Evolutionary conservation across 2,888 invertebrate genomes (phyloP), one percentile per base, ranked within the genome.

Genomic region (Linnaemya tessellans): DNA sequence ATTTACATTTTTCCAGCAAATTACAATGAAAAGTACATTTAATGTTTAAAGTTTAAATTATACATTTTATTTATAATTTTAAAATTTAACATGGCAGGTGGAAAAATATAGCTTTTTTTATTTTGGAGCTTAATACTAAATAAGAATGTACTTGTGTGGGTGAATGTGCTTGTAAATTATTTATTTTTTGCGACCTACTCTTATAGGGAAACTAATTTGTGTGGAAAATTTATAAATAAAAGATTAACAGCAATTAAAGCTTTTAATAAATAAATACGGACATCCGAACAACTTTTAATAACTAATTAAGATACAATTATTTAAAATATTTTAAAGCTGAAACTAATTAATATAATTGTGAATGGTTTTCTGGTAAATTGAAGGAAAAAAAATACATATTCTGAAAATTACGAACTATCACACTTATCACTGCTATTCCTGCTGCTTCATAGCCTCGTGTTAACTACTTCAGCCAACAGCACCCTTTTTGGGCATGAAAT

Each of bases 1-100:
- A 22, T 38, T 56, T 41, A 70, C 22, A 18, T 13, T 71, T 18
- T 58, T 30, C 15, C 35, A 0, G 20, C 65, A 46, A 43, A 60
- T 15, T 20, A 67, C 25, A 65, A 56, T 41, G 15, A 58, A 35
- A 30, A 46, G 30, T 41, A n/a, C 11, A 56, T 38, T 25, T 25
- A 51, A 25, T 18, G 38, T 15, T 58, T 74, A 58, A 83, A 38
- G 58, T 30, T 49, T 65, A 68, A n/a, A 64, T 60, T 43, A 71
- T 51, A 20, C 62, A 67, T 75, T 62, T 43, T 54, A 51, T 30
- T 41, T n/a, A 73, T 35, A 18, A 54, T 18, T 75, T 62, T 68
- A 49, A 58, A 60, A 81, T 68, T 75, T 41, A 62, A 74, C 35
- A 51, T 30, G 51, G 9, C 25, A 67, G 41, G 46, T 13, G 15